Evolutionary conservation across 2,888 invertebrate genomes (phyloP), one percentile per base, ranked within the genome.

Genomic region (Andrena haemorrhoa): DNA sequence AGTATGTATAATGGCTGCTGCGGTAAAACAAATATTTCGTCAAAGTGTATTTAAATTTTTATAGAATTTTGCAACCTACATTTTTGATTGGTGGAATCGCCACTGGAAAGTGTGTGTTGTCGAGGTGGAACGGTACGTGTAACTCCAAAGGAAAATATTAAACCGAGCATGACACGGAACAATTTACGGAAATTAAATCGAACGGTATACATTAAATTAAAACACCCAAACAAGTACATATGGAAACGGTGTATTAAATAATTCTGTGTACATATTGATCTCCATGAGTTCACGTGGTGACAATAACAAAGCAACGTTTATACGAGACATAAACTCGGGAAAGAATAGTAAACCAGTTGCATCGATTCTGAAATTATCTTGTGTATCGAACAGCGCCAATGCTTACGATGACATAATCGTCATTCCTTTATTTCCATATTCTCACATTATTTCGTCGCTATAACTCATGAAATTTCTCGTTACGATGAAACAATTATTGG

Each of bases 241-340:
- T 33, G 16, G 20, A 12, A 31, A 33, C 23, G 2, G 31, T 3
- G 20, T 68, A 26, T 35, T 33, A 41, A 16, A 23, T 53, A 35
- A 53, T 53, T 7, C 12, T 6, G 12, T 20, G 16, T 53, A 49
- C 26, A 65, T 7, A n/a, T 68, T 23, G 23, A 31, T 20, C 41
- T 41, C 41, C 16, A 41, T 41, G 5, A 41, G 12, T 12, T 23
- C 31, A 16, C 29, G 4, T 8, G 5, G 33, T 12, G 10, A 10
- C 23, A 2, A 0, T 31, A 71, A 23, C 33, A n/a, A 2, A 12
- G 1, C 1, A 20, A 61, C 20, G 63, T 58, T 70, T 70, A 71
- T 49, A 33, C 63, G 7, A 6, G n/a, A 33, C 63, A 23, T 53
- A 72, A 61, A 64, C 26, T 63, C 51, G 29, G 12, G 29, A 58